These are phyloP conservation scores for Larimichthys polyactis DNA, from an alignment of 2,113 vertebrate genomes.

Conservation along the genomic window DNA sequence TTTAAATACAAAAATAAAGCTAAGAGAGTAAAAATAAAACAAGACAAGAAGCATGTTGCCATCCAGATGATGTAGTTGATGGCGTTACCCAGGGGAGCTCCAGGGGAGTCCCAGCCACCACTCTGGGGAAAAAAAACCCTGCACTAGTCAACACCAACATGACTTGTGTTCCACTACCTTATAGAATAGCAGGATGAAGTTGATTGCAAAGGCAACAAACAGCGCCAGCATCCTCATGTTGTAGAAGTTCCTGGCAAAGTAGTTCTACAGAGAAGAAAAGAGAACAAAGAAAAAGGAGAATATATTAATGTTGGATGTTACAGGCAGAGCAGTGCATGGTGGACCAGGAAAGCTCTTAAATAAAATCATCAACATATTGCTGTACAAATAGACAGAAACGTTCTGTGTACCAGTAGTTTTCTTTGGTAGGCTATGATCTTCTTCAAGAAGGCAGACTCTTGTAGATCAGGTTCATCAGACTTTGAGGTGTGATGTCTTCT, in stretches of 20 bases:
- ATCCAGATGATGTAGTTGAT: not conserved
- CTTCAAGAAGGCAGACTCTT: conserved; percentile 96
- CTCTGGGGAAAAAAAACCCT: no score
- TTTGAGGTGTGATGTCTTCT: conserved; percentile 85
- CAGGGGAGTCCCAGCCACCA: no score
- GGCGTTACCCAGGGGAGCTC: no score
- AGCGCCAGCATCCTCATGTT: conserved; percentile 99
- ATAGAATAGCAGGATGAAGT: conserved; percentile 98
- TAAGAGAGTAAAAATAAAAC: not conserved
- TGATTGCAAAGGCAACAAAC: conserved; percentile 98
- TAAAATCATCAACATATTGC: no score
- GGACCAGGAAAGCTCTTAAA: no score
- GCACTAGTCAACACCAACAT: not conserved
- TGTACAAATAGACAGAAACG: not conserved
- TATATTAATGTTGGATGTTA: not conserved
- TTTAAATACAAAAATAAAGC: not conserved
- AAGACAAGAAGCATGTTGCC: not conserved
- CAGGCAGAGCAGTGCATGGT: not conserved
- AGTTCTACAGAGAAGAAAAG: conserved; percentile 88
- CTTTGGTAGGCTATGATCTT: conserved; percentile 96
- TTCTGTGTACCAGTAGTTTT: conserved; percentile 90
- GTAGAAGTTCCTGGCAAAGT: conserved; percentile 98
- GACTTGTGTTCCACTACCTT: conserved; percentile 85
- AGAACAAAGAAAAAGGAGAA: conserved; percentile 32
- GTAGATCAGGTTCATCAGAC: conserved; percentile 91